phyloP scores from a whole-genome alignment of 2,797 vertebrate species.

The Sebastes nivosus region DNA sequence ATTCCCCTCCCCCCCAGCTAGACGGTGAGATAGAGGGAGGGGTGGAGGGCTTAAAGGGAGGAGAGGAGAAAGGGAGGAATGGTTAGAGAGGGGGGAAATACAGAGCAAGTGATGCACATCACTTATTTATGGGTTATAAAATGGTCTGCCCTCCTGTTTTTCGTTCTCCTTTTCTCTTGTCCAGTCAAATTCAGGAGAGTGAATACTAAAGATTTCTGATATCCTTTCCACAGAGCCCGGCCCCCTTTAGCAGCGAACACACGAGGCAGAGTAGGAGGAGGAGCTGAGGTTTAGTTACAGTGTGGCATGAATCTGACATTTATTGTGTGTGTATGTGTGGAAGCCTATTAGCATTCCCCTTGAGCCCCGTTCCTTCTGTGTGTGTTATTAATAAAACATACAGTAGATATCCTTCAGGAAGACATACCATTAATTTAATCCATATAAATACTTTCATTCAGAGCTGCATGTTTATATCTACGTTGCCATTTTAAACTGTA shows the following conservation, averaged over 20 bases:
- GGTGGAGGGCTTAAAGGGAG: constrained; percentile 41
- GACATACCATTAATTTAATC: constrained; percentile 42
- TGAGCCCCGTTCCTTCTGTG: constrained; percentile 52
- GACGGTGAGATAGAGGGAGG: constrained; percentile 47
- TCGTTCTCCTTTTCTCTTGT: neutral
- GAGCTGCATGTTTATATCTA: neutral
- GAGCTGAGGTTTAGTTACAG: constrained; percentile 58
- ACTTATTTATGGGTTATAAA: constrained; percentile 79
- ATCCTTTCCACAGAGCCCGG: neutral
- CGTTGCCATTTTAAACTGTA: neutral
- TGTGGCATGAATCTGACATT: constrained; percentile 54
- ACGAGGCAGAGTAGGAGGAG: constrained; percentile 27
- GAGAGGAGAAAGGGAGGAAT: constrained; percentile 17
- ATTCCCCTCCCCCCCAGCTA: constrained; percentile 39
- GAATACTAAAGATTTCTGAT: constrained; percentile 15
- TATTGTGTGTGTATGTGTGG: constrained; percentile 36
- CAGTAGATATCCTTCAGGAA: constrained; percentile 49
- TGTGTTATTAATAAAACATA: constrained; percentile 73
- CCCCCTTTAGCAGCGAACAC: constrained; percentile 10
- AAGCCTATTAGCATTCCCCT: constrained; percentile 71
- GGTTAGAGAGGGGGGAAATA: neutral
- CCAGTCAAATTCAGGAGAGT: constrained; percentile 18
- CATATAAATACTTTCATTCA: constrained; percentile 42
- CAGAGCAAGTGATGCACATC: constrained; percentile 61
- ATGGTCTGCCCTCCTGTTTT: constrained; percentile 19